Evolutionary conservation across 2,888 invertebrate genomes (phyloP).

Genomic region (Athetis lepigone): DNA sequence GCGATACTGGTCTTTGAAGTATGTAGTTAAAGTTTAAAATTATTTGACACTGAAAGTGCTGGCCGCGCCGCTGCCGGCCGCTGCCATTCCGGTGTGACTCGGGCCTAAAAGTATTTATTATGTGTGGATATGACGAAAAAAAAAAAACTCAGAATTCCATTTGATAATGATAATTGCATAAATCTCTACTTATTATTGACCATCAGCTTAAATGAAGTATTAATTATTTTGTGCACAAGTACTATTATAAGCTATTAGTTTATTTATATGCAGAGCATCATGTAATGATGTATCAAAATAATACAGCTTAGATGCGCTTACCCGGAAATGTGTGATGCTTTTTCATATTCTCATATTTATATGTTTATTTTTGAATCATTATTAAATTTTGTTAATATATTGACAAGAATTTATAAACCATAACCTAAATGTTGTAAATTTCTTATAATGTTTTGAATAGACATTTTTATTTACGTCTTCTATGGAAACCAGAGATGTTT

Average conservation of each 20-base stretch:
- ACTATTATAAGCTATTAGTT: background rate
- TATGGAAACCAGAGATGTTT: background rate
- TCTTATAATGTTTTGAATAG: background rate
- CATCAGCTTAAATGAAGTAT: background rate
- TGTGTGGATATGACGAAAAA: no score
- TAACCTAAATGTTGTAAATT: conserved; percentile 1
- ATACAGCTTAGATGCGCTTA: conserved; percentile 9
- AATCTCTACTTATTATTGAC: no score
- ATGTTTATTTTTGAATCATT: conserved; percentile 25
- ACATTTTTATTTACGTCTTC: background rate
- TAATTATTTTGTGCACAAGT: background rate
- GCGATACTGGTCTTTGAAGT: no score
- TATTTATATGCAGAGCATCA: conserved; percentile 1
- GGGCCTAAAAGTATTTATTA: no score
- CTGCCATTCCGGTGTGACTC: no score
- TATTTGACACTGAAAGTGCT: no score
- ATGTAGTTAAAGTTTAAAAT: no score
- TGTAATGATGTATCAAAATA: background rate
- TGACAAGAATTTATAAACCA: conserved; percentile 23
- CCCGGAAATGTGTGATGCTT: conserved; percentile 35
- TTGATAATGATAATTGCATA: no score
- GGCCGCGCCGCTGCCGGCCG: no score
- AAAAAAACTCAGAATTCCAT: no score
- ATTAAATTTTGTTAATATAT: background rate
- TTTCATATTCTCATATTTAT: conserved; percentile 29